Evolutionary conservation across 1,140 invertebrate genomes (phyloP), one percentile per base, ranked within the genome.

Genomic region (Atta cephalotes): DNA sequence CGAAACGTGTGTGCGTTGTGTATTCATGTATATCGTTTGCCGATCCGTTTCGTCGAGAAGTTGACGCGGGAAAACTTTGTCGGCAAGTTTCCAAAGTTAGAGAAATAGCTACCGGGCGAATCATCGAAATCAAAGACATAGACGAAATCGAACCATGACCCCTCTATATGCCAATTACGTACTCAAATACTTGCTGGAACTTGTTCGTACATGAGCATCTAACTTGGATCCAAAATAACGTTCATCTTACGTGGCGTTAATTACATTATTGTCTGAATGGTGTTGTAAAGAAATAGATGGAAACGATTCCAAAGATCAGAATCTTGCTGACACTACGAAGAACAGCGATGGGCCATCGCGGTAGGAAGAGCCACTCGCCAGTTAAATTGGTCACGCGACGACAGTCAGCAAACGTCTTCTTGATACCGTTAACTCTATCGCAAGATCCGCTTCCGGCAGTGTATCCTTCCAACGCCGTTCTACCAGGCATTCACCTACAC

Each of bases 391-490:
- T 90, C 89, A 91, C 89, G 91, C 88, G 87, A 91, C 84, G 86
- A 89, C 89, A 85, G 78, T 85, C 76, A 85, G 66, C 81, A 74
- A 89, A 70, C 78, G 65, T 81, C 86, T 87, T 90, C 77, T 91
- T 87, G 87, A 89, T 92, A 88, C 91, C 90, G 90, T 90, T 92
- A 92, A 85, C 87, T 60, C 87, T 92, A 91, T 92, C 91, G 84
- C 86, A 60, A 90, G 90, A 92, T 92, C 88, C 91, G 87, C 85
- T 92, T 92, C 91, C 92, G 91, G 86, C 85, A 77, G 62, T 31
- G 58, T 89, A 85, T 72, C 79, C 87, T 65, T 74, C 86, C 72
- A 63, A 14, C 74, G 21, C 72, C 62, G 49, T 58, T 77, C 71
- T 76, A 68, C 76, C 88, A 25, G 25, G 25, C 25, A 25, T 78